phyloP scores from a whole-genome alignment of 2,888 invertebrate species.

The Sicus ferrugineus region DNA sequence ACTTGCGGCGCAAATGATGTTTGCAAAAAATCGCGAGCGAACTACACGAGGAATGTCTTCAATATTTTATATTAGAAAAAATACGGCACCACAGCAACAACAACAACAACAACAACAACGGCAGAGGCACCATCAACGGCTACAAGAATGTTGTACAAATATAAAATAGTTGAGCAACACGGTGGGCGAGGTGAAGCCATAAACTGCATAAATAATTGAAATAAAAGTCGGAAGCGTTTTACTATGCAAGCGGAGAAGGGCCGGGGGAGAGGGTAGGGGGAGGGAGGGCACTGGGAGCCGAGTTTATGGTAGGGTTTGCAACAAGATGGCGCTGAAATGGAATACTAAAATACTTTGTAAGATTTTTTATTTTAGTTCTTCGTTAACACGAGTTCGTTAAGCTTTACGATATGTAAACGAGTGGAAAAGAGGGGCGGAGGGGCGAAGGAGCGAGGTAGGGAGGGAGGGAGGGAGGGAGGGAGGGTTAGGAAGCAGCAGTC shows the following conservation, averaged over 20 bases:
- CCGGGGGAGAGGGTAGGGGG: neutral
- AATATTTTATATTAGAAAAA: slow-evolving; percentile 39
- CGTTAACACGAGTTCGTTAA: slow-evolving; percentile 26
- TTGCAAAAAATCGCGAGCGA: slow-evolving; percentile 21
- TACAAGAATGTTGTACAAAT: slow-evolving; percentile 16
- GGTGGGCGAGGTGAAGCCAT: slow-evolving; percentile 38
- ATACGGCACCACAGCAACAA: slow-evolving; percentile 2
- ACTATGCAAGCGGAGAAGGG: slow-evolving; percentile 14
- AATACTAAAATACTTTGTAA: slow-evolving; percentile 39
- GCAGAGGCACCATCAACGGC: slow-evolving; percentile 6
- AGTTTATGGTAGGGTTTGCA: slow-evolving; percentile 31
- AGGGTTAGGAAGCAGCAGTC: too few species aligned
- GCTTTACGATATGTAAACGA: slow-evolving; percentile 28
- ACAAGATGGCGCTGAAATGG: slow-evolving; percentile 43
- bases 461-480: too few species aligned
- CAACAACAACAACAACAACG: neutral
- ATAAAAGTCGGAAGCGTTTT: slow-evolving; percentile 60
- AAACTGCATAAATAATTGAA: slow-evolving; percentile 57
- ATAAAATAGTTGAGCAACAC: slow-evolving; percentile 28
- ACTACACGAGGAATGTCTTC: slow-evolving; percentile 28
- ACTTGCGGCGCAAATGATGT: slow-evolving; percentile 35
- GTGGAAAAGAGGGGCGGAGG: too few species aligned
- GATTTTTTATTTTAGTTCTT: neutral
- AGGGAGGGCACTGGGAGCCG: slow-evolving; percentile 35
- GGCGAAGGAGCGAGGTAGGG: too few species aligned